These are phyloP conservation scores for Onychomys leucogaster DNA, from an alignment of 2,797 vertebrate species.

Conservation along the genomic window DNA sequence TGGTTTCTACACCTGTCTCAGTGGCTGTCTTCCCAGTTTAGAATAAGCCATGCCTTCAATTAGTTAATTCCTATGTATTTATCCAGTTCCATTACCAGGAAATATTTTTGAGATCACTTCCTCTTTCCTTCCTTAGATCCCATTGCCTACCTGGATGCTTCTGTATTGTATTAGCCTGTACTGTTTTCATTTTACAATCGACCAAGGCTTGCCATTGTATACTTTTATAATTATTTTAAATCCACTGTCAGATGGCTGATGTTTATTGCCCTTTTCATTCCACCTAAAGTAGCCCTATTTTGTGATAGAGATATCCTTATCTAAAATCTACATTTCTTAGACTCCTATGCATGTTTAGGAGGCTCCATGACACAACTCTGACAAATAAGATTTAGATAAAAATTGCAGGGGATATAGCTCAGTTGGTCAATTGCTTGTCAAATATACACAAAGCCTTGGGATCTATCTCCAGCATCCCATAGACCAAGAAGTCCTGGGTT, in stretches of 20 bases:
- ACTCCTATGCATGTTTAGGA: neutral
- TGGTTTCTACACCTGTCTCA: constrained; percentile 67
- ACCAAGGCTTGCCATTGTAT: neutral
- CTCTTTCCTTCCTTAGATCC: neutral
- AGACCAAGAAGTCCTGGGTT: neutral
- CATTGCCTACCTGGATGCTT: neutral
- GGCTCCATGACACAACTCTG: neutral
- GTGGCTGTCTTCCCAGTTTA: constrained; percentile 56
- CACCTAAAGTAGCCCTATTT: constrained; percentile 33
- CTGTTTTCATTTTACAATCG: constrained; percentile 23
- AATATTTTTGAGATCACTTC: neutral
- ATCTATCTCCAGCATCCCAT: neutral
- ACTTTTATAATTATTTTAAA: constrained; percentile 21
- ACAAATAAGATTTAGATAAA: constrained; percentile 5
- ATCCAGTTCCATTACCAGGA: neutral
- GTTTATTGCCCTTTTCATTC: neutral
- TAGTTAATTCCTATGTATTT: constrained; percentile 34
- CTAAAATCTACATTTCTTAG: constrained; percentile 21
- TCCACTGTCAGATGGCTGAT: neutral
- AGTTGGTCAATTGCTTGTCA: neutral
- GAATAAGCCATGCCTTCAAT: neutral
- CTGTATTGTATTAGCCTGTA: neutral
- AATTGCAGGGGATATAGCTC: neutral
- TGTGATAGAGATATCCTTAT: neutral
- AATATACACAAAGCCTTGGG: neutral